Conservation (phyloP, 2,888 invertebrate species). For the Branchellion lobata region DNA sequence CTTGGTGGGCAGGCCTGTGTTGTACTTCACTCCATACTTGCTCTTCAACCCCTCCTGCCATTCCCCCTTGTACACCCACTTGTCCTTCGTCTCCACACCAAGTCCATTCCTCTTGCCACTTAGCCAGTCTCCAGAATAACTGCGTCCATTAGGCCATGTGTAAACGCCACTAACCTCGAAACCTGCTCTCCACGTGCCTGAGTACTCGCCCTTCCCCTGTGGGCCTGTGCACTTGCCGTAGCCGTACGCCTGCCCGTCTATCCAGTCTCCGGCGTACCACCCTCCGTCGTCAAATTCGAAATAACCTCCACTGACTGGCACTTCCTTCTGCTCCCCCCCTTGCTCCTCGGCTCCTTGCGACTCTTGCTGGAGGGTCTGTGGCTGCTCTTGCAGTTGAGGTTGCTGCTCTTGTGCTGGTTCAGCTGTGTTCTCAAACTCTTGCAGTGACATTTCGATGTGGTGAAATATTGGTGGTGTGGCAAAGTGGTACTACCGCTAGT, state of each 20-base stretch:
- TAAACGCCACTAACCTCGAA: constrained; percentile 94
- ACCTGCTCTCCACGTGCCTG: constrained; percentile 98
- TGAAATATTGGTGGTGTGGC: neutral
- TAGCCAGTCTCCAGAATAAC: constrained; percentile 66
- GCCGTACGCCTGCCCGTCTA: constrained; percentile 98
- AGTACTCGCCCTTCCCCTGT: constrained; percentile 97
- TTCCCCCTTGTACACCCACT: constrained; percentile 37
- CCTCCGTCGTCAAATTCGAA: constrained; percentile 99
- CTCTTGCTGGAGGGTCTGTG: too few species aligned
- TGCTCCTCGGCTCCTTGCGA: too few species aligned
- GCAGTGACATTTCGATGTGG: neutral
- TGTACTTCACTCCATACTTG: constrained; percentile 27
- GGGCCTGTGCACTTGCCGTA: constrained; percentile 85
- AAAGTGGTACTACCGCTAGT: too few species aligned
- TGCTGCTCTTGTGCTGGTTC: too few species aligned
- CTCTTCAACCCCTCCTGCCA: constrained; percentile 36
- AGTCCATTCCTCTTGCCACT: constrained; percentile 34
- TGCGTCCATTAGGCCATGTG: constrained; percentile 80
- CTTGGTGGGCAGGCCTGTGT: constrained; percentile 10
- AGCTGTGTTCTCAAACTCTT: too few species aligned
- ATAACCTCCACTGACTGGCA: constrained; percentile 71
- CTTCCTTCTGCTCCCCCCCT: neutral
- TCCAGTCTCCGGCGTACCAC: constrained; percentile 99
- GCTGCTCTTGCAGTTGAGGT: too few species aligned
- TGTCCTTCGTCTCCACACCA: constrained; percentile 35